Evolutionary conservation across 2,113 vertebrate genomes (phyloP).

Genomic region (Bubo scandiacus): DNA sequence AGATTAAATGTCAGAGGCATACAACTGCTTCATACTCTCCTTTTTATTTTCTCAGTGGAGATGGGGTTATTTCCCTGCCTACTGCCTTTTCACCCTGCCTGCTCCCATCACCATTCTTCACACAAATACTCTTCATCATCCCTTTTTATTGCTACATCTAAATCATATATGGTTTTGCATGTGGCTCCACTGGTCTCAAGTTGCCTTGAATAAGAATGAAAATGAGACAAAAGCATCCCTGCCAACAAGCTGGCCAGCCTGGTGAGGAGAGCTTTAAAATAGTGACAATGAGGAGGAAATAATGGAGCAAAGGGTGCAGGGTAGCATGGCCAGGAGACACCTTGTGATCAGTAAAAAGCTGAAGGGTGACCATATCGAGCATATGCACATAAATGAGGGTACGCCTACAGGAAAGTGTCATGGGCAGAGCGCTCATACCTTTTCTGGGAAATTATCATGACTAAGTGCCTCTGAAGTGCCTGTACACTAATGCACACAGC

Average conservation of each 20-base stretch:
- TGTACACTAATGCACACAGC: not conserved
- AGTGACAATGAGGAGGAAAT: not conserved
- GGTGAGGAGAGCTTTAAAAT: not conserved
- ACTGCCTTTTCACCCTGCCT: not conserved
- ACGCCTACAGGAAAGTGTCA: not conserved
- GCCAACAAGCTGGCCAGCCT: not conserved
- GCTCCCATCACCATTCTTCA: not conserved
- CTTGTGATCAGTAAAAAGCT: fast-evolving
- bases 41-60: not conserved
- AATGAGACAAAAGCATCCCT: not conserved
- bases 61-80: not conserved
- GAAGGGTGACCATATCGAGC: not conserved
- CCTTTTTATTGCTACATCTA: not conserved
- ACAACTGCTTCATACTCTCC: not conserved
- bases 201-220: not conserved
- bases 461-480: not conserved
- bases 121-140: not conserved
- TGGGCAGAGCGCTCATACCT: fast-evolving
- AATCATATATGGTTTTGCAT: not conserved
- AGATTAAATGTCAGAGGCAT: not conserved
- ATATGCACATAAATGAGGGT: not conserved
- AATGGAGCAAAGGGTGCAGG: not conserved
- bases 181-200: not conserved
- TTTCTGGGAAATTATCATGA: not conserved
- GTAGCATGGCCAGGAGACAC: not conserved